These are phyloP conservation scores for Aphelinus certus DNA, from an alignment of 1,140 invertebrate species.

Conservation along the genomic window DNA sequence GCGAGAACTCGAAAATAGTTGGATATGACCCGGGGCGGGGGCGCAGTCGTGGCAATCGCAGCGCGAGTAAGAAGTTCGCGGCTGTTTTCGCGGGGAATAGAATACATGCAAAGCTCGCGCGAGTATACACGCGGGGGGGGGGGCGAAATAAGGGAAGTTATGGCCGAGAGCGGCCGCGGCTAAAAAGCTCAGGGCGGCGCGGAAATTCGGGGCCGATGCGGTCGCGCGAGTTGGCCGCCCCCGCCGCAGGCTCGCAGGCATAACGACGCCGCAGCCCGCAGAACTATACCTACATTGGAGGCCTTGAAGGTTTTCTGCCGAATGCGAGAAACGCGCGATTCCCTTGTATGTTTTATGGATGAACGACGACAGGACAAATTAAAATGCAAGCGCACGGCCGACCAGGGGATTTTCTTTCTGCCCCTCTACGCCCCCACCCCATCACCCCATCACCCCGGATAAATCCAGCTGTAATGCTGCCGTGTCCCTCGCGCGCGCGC, in stretches of 20 bases:
- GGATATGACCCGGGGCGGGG: no score
- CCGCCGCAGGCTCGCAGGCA: constrained; percentile 14
- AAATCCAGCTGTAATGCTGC: no score
- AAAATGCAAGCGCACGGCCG: constrained; percentile 13
- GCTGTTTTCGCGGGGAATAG: no score
- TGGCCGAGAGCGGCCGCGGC: not conserved
- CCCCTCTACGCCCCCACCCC: no score
- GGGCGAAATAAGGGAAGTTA: no score
- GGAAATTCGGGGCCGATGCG: not conserved
- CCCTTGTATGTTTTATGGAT: constrained; percentile 13
- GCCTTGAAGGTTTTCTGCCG: constrained; percentile 9
- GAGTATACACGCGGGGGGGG: no score
- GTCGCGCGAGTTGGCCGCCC: constrained; percentile 3
- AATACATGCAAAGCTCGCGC: no score
- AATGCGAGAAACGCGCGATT: not conserved
- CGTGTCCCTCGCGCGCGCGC: no score
- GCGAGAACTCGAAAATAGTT: no score
- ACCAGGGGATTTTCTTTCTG: not conserved
- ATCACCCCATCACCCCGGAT: no score
- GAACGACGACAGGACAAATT: constrained; percentile 20
- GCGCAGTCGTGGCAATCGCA: no score
- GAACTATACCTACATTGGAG: not conserved
- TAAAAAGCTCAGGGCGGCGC: not conserved
- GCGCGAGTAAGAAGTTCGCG: no score
- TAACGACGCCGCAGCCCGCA: constrained; percentile 17